Base-by-base conservation (phyloP, 2,888 invertebrate species). In the Ormyrus labotus region DNA sequence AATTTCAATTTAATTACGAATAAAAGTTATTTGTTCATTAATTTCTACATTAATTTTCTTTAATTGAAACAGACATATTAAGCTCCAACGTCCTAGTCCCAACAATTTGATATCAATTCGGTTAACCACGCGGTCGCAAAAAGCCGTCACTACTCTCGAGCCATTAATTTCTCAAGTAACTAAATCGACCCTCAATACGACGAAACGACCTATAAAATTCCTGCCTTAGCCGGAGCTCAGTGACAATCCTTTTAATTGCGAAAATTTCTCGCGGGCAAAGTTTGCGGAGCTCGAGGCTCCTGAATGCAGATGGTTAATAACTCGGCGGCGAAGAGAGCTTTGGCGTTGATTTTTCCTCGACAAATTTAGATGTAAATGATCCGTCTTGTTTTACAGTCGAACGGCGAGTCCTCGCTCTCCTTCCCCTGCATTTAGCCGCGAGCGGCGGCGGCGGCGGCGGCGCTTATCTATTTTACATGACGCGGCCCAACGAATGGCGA, bases 401-500 rank as follows among this genome's bases (percentile, higher is more conserved):
- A 79, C 68, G 50, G n/a, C 67, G 57, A 53, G 63, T 61, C 45
- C n/a, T 6, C 72, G 53, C 51, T 6, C 50, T 9, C 11, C 9
- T 11, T 19, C 11, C 19, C 48, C 2, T 11, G 64, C 70, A 50
- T 63, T 78, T 58, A 78, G 72, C 72, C 80, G 65, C 65, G 72
- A 57, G n/a, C n/a, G n/a, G 74, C 65, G n/a, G 34, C 34, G 8
- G 11, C 34, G 8, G 13, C 75, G 67, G 57, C 34, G 34, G 58
- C 75, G 80, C 78, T 82, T 82, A 82, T 82, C 82, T 80, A 82
- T 82, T 82, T 80, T 80, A 82, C 82, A 80, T 82, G 82, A 75
- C 78, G 73, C 70, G 63, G 68, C 55, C 76, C 82, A 82, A 84
- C 84, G 84, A 85, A 85, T 85, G 81, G 82, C 81, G 83, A 82